Evolutionary conservation across 1,140 invertebrate species (phyloP).

Genomic region (Neodiprion fabricii): DNA sequence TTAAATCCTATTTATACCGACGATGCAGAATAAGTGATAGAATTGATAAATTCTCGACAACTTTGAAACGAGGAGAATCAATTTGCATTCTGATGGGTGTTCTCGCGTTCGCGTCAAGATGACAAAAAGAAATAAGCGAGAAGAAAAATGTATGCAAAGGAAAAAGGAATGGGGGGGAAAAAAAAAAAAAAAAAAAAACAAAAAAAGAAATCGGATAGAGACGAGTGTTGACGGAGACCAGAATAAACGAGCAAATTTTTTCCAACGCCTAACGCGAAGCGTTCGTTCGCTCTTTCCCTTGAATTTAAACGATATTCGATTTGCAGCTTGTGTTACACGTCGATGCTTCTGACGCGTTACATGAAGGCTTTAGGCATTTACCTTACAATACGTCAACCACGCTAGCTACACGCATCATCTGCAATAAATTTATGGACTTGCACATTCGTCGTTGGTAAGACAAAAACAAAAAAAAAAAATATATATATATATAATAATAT

Average conservation of each 20-base stretch:
- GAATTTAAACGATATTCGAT: constrained; percentile 3
- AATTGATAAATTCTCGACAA: no score
- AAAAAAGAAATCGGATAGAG: neutral
- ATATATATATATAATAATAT: no score
- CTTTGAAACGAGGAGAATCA: neutral
- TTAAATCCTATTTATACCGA: no score
- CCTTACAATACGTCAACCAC: neutral
- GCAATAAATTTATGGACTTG: no score
- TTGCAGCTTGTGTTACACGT: neutral
- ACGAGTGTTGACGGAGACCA: neutral
- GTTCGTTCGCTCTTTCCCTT: neutral
- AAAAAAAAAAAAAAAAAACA: neutral
- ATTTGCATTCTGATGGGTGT: neutral
- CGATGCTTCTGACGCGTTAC: neutral
- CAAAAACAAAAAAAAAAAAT: no score
- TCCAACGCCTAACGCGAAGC: neutral
- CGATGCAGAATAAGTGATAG: no score
- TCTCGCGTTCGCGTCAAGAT: neutral
- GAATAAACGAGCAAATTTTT: neutral
- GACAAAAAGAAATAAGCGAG: no score
- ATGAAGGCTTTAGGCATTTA: no score
- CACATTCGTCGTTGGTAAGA: no score
- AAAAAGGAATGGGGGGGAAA: neutral
- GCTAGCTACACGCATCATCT: neutral
- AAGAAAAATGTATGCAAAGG: neutral